Conservation (phyloP, 1,140 invertebrate genomes). For the Drosophila nannoptera region DNA sequence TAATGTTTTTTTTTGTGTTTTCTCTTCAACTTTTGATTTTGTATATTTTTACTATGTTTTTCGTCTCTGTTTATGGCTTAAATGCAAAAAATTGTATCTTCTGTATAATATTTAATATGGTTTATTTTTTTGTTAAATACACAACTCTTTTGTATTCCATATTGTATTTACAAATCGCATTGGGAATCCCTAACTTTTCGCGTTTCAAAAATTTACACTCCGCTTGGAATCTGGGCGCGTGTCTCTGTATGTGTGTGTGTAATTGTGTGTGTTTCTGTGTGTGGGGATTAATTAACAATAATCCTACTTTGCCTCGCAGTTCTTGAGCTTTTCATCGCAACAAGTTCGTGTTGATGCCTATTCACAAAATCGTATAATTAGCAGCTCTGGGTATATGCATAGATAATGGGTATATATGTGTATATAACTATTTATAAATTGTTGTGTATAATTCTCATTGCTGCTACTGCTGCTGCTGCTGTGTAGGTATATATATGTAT, state of each 20-base stretch:
- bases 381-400: constrained; percentile 39
- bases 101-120: constrained; percentile 46
- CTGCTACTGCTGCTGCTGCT: constrained; percentile 38
- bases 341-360: constrained; percentile 13
- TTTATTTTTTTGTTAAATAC: constrained; percentile 26
- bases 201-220: constrained; percentile 40
- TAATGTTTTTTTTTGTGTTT: constrained; percentile 36
- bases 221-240: constrained; percentile 10
- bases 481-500: constrained; percentile 25
- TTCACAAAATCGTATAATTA: constrained; percentile 42
- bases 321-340: constrained; percentile 14
- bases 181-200: constrained; percentile 40
- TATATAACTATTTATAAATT: constrained; percentile 61
- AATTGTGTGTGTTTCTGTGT: background rate
- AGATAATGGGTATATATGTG: constrained; percentile 43
- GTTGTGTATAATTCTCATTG: constrained; percentile 52
- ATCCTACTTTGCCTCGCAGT: constrained; percentile 17
- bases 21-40: constrained; percentile 34
- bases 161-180: constrained; percentile 60
- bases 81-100: constrained; percentile 70
- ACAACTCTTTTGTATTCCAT: constrained; percentile 32
- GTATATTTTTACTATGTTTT: constrained; percentile 71
- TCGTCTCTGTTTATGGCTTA: constrained; percentile 49
- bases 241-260: constrained; percentile 6
- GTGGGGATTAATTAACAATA: constrained; percentile 30